phyloP scores from a whole-genome alignment of 2,888 invertebrate genomes.

The Xylota segnis region DNA sequence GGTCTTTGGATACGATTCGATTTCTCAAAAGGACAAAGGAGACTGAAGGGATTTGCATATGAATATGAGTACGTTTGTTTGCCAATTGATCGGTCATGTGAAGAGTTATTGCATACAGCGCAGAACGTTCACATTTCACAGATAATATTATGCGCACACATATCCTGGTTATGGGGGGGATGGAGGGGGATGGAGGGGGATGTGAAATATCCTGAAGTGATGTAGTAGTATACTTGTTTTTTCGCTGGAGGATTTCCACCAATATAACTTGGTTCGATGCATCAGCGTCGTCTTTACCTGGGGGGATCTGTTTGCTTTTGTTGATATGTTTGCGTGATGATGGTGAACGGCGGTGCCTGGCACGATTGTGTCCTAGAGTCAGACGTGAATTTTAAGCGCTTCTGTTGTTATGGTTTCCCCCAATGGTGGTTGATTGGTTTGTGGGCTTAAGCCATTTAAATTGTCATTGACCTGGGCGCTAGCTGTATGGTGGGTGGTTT shows the following conservation, averaged over 20 bases:
- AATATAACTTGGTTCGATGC: constrained; percentile 17
- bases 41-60: constrained; percentile 29
- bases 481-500: not conserved
- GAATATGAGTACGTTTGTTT: constrained; percentile 37
- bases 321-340: constrained; percentile 43
- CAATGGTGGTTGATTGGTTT: not conserved
- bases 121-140: constrained; percentile 40
- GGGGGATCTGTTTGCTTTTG: constrained; percentile 42
- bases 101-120: constrained; percentile 43
- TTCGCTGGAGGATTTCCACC: not conserved
- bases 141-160: constrained; percentile 54
- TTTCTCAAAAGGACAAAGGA: constrained; percentile 35
- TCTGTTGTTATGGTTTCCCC: constrained; percentile 8
- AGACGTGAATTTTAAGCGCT: constrained; percentile 48
- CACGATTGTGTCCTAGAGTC: constrained; percentile 52
- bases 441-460: constrained; percentile 9
- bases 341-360: constrained; percentile 46
- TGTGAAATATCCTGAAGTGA: not conserved
- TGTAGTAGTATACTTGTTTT: constrained; percentile 17
- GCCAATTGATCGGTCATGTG: constrained; percentile 60
- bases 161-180: too few relatives aligned
- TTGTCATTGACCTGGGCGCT: constrained; percentile 31
- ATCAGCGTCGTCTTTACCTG: constrained; percentile 19
- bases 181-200: too few relatives aligned
- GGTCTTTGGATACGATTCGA: constrained; percentile 38